Evolutionary conservation across 2,113 vertebrate genomes (phyloP).

Genomic region (Pipa parva): DNA sequence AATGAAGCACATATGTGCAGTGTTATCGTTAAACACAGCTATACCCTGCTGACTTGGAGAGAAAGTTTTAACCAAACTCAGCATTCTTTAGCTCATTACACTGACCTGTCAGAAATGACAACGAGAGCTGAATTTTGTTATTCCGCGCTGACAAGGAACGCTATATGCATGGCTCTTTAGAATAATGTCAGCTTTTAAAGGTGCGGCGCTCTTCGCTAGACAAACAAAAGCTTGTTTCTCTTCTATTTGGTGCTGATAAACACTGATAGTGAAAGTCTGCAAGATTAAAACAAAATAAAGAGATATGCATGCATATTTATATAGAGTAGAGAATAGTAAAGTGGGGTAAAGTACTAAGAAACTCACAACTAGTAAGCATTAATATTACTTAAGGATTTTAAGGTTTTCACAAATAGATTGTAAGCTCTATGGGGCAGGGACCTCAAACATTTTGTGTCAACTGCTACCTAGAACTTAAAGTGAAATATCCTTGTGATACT

Average conservation of each 20-base stretch:
- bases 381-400: no score
- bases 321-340: no score
- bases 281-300: no score
- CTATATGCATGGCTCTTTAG: conserved; percentile 53
- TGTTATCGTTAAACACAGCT: conserved; percentile 64
- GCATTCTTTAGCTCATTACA: conserved; percentile 67
- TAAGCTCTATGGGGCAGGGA: no score
- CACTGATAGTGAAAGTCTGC: conserved; percentile 49
- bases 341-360: no score
- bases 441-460: no score
- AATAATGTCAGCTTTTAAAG: conserved; percentile 68
- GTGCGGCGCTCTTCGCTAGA: conserved; percentile 44
- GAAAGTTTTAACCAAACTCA: conserved; percentile 65
- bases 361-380: no score
- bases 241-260: conserved; percentile 55
- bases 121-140: conserved; percentile 61
- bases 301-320: no score
- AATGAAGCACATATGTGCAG: conserved; percentile 55
- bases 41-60: conserved; percentile 59
- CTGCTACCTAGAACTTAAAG: no score
- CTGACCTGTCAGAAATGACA: conserved; percentile 72
- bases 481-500: no score
- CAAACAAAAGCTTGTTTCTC: conserved; percentile 59
- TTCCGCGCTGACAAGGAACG: conserved; percentile 67
- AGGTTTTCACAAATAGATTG: no score